Evolutionary conservation across 2,888 invertebrate genomes (phyloP), one percentile per base, ranked within the genome.

Genomic region (Cyclophora albipunctata): DNA sequence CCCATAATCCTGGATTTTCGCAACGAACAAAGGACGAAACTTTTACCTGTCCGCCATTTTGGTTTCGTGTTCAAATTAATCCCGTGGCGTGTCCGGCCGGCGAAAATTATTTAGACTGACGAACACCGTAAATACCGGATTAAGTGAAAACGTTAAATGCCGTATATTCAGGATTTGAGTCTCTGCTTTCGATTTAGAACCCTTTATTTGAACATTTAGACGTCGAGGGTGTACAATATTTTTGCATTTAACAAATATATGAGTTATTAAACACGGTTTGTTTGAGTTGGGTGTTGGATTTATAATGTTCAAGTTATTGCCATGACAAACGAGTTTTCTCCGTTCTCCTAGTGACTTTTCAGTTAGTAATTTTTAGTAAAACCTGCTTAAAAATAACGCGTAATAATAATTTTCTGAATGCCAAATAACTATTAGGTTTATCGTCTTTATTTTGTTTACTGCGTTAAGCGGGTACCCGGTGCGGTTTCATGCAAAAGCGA

Each of bases 31-130:
- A 63, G 58, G 63, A 55, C 53, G 53, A 59, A 64, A 69, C 70
- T 75, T 80, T 72, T 67, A 73, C 73, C 74, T 69, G 70, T 59
- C 71, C 62, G 66, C 78, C 75, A 78, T 81, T 81, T 76, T 78
- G 73, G 73, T 74, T 75, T 62, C 73, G 69, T 72, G 75, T 69
- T 77, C 67, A 66, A 78, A 82, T 79, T 83, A 82, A 84, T 84
- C 81, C 80, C 57, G 72, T 60, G 75, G 75, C 75, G 64, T 77
- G 82, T 79, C 74, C 76, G 75, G 60, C 54, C 60, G 70, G 67
- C 61, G 71, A 73, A 78, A 77, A 83, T 83, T 81, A 83, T 84
- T 83, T 81, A 78, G 66, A 73, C 73, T 74, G 77, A 75, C 75
- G 78, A 74, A 75, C 69, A 58, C 65, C 72, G 76, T 78, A 77